These are phyloP conservation scores for Archips crataeganus DNA, from an alignment of 2,888 invertebrate species.

Conservation along the genomic window DNA sequence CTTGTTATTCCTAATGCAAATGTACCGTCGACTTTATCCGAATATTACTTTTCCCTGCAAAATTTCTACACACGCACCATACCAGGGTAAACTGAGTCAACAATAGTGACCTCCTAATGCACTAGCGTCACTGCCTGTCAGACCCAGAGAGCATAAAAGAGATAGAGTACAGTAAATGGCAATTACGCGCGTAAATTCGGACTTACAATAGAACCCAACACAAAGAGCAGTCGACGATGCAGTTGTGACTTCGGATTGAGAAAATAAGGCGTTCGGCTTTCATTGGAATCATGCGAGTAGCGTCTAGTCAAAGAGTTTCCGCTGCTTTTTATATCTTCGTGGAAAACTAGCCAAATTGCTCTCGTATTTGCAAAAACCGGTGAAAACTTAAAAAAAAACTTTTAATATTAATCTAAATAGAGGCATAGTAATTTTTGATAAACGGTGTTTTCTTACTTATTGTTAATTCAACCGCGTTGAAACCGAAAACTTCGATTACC, in stretches of 20 bases:
- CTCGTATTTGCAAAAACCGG: too few species aligned
- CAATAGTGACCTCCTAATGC: conserved; percentile 29
- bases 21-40: not conserved
- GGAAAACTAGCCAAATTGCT: not conserved
- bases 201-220: conserved; percentile 30
- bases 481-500: too few species aligned
- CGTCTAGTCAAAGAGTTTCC: not conserved
- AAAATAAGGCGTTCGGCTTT: not conserved
- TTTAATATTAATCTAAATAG: too few species aligned
- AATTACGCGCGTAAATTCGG: conserved; percentile 32
- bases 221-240: conserved; percentile 25
- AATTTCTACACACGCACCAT: not conserved
- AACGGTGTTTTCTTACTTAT: too few species aligned
- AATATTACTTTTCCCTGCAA: not conserved
- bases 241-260: not conserved
- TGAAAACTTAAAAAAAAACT: too few species aligned
- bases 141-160: conserved; percentile 22
- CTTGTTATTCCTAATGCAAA: not conserved
- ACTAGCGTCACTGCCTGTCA: conserved; percentile 21
- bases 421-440: too few species aligned
- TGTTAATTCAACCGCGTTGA: too few species aligned
- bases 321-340: not conserved
- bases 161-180: conserved; percentile 18
- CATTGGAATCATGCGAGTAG: not conserved
- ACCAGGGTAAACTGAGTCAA: conserved; percentile 2